A percentile compares a stretch with the other conserved stretches of the same genome.
phyloP scores from a whole-genome alignment of 2,888 invertebrate species.

The Drosophila kanekoi region DNA sequence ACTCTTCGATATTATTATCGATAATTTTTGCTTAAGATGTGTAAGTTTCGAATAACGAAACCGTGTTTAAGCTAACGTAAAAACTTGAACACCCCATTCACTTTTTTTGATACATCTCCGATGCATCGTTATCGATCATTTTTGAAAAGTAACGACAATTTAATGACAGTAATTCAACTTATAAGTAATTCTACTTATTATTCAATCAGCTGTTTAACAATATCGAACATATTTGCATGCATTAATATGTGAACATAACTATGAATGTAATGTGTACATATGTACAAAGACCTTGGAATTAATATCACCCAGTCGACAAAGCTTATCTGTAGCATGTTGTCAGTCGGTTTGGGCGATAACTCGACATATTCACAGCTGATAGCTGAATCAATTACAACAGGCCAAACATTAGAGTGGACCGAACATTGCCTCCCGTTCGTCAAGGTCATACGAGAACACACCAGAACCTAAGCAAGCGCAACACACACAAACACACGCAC shows the following conservation, averaged over 20 bases:
- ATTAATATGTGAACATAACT: neutral
- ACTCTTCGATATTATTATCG: too few species aligned
- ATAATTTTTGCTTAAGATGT: too few species aligned
- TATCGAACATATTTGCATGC: neutral
- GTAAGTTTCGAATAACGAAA: too few species aligned
- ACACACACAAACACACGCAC: neutral
- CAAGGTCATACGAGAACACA: slow-evolving; percentile 42
- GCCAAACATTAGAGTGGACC: slow-evolving; percentile 18
- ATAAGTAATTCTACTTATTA: slow-evolving; percentile 8
- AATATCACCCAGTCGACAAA: slow-evolving; percentile 35
- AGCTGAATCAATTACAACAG: slow-evolving; percentile 37
- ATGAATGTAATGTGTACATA: neutral
- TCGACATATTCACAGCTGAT: slow-evolving; percentile 47
- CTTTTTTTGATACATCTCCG: neutral
- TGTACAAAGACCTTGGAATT: slow-evolving; percentile 46
- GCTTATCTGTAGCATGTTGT: slow-evolving; percentile 45
- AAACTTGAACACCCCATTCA: neutral
- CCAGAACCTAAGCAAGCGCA: neutral
- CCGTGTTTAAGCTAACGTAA: too few species aligned
- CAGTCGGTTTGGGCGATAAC: slow-evolving; percentile 34
- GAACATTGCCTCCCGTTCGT: slow-evolving; percentile 35
- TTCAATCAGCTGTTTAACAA: slow-evolving; percentile 11
- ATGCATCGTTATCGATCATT: neutral
- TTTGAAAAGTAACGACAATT: neutral
- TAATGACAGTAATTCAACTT: neutral